Conservation (phyloP, 2,888 invertebrate species). For the Hartigia nigra region DNA sequence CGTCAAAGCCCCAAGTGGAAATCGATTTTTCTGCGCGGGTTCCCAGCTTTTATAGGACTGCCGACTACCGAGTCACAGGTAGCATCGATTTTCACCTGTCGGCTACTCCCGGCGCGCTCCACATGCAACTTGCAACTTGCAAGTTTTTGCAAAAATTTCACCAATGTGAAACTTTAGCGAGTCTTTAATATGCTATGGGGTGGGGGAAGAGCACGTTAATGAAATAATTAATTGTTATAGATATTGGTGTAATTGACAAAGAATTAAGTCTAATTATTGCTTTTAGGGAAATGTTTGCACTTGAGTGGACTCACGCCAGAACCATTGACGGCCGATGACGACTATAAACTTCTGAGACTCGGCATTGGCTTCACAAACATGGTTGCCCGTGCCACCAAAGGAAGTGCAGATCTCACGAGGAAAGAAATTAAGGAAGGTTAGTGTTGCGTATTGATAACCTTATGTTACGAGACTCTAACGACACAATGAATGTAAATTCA, state of each 20-base stretch:
- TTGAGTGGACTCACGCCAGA: constrained; percentile 93
- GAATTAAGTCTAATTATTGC: neutral
- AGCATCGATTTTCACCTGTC: constrained; percentile 59
- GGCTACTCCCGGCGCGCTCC: constrained; percentile 25
- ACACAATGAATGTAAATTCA: too few species aligned
- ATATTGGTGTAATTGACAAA: neutral
- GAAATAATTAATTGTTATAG: neutral
- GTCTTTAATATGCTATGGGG: constrained; percentile 13
- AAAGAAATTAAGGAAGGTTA: constrained; percentile 92
- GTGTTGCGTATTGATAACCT: constrained; percentile 4
- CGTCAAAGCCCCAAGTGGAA: constrained; percentile 26
- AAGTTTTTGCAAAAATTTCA: neutral
- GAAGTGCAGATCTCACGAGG: constrained; percentile 93
- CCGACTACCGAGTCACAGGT: constrained; percentile 29
- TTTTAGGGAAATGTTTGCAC: constrained; percentile 91
- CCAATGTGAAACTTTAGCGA: neutral
- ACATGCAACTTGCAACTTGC: constrained; percentile 10
- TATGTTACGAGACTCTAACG: neutral
- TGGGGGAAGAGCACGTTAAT: constrained; percentile 29
- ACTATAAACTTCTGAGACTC: constrained; percentile 90
- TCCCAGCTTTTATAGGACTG: neutral
- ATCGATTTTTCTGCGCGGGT: constrained; percentile 57
- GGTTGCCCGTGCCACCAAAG: constrained; percentile 94
- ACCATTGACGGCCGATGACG: constrained; percentile 96
- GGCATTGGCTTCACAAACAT: constrained; percentile 99